phyloP scores from a whole-genome alignment of 2,113 vertebrate species.

The Micromys minutus region DNA sequence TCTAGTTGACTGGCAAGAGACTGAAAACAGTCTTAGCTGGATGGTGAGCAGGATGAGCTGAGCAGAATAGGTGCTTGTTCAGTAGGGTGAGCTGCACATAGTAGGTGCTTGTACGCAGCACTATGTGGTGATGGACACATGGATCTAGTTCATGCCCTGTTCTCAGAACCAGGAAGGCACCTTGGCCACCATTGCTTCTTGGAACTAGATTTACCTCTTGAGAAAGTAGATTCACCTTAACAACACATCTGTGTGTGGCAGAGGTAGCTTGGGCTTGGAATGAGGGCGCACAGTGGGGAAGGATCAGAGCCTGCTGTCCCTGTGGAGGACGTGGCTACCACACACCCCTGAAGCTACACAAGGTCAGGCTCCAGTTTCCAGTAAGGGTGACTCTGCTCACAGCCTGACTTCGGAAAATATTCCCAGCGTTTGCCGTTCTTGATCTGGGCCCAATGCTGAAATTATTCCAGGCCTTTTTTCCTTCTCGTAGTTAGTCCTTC shows the following conservation, averaged over 20 bases:
- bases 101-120: not conserved
- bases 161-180: not conserved
- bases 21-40: not conserved
- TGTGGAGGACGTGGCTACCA: not conserved
- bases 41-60: not conserved
- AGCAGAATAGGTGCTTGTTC: too few species aligned
- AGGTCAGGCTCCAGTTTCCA: conserved; percentile 45
- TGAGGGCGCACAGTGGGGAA: accelerated
- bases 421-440: conserved; percentile 69
- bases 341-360: conserved; percentile 5
- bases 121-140: not conserved
- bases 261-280: not conserved
- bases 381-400: conserved; percentile 33
- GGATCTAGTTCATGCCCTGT: not conserved
- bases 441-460: conserved; percentile 68
- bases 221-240: not conserved
- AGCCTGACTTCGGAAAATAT: conserved; percentile 71
- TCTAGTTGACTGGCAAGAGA: not conserved
- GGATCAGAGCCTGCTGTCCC: not conserved
- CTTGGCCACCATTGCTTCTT: not conserved
- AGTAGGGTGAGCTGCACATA: too few species aligned
- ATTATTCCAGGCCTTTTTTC: conserved; percentile 16
- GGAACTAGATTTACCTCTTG: not conserved
- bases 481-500: not conserved
- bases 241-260: not conserved